These are phyloP conservation scores for Ia io DNA, from an alignment of 2,113 vertebrate species.

Conservation along the genomic window DNA sequence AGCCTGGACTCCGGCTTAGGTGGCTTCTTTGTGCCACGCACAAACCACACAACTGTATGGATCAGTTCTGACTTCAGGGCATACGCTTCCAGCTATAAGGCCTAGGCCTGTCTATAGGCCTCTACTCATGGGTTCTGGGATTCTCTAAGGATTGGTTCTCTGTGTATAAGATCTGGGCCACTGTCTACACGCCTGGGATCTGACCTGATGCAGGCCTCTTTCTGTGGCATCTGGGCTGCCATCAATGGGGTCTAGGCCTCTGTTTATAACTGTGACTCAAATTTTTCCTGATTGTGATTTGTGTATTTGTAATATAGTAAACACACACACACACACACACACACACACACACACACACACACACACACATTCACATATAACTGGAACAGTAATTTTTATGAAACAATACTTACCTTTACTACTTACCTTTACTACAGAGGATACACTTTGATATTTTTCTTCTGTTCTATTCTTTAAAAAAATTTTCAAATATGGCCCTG, in stretches of 20 bases:
- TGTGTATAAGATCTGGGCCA: not conserved
- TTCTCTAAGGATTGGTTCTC: not conserved
- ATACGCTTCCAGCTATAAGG: not conserved
- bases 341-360: too few relatives aligned
- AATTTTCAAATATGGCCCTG: not conserved
- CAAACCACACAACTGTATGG: not conserved
- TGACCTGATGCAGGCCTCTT: not conserved
- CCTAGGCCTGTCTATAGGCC: not conserved
- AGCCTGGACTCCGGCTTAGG: not conserved
- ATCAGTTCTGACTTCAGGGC: not conserved
- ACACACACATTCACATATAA: not conserved
- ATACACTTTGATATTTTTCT: not conserved
- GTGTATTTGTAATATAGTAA: not conserved
- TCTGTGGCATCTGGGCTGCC: not conserved
- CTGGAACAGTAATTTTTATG: not conserved
- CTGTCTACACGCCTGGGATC: not conserved
- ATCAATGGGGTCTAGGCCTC: not conserved
- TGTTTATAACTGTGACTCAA: not conserved
- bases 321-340: not conserved
- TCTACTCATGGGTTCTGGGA: not conserved
- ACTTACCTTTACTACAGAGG: not conserved
- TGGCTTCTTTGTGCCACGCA: not conserved
- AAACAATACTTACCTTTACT: not conserved
- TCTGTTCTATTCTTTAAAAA: slow-evolving; percentile 18
- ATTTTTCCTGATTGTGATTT: not conserved